These are phyloP conservation scores for Arion vulgaris DNA, from an alignment of 1,140 invertebrate species.

Conservation along the genomic window DNA sequence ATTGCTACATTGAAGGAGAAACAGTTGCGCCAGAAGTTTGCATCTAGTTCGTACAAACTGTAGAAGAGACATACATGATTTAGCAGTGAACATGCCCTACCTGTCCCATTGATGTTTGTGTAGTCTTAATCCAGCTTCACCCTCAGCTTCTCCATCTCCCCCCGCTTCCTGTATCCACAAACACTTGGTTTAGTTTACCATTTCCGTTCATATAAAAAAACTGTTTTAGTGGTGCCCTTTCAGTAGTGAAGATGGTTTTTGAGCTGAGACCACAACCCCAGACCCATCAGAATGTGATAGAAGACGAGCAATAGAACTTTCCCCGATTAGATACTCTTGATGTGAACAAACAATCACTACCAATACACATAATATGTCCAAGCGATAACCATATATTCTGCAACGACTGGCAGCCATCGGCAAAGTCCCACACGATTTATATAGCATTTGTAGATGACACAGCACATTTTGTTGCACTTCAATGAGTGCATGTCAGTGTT, in stretches of 20 bases:
- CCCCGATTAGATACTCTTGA: neutral
- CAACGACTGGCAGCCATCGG: neutral
- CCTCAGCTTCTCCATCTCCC: neutral
- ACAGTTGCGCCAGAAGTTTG: too few relatives aligned
- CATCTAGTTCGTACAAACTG: too few relatives aligned
- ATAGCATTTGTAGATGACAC: neutral
- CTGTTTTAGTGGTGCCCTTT: neutral
- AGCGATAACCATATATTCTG: neutral
- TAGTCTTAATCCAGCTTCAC: neutral
- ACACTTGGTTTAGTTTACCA: neutral
- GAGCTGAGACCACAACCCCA: neutral
- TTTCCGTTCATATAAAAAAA: neutral
- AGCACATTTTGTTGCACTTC: neutral
- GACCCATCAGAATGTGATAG: neutral
- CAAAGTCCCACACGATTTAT: neutral
- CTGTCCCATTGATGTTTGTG: neutral
- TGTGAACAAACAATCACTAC: neutral
- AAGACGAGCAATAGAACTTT: neutral
- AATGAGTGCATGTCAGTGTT: too few relatives aligned
- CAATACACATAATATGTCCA: slow-evolving; percentile 15
- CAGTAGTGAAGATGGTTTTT: neutral
- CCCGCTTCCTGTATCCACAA: neutral
- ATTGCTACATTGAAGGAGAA: too few relatives aligned
- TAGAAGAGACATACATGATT: too few relatives aligned
- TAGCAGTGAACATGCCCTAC: neutral